Conservation (phyloP, 1,140 invertebrate species). For the Drosophila tristis region DNA sequence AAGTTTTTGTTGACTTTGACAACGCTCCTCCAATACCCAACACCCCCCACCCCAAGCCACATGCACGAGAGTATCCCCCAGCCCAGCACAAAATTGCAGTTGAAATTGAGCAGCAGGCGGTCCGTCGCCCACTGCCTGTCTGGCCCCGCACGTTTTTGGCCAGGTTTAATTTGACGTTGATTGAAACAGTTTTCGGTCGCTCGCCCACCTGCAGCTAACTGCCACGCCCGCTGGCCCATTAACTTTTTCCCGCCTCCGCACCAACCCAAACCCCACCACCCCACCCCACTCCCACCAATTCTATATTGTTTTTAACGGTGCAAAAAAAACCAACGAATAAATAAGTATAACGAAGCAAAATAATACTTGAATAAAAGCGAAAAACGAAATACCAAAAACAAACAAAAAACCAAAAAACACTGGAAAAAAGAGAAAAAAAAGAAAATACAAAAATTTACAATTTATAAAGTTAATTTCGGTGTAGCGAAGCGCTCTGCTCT, state of each 20-base stretch:
- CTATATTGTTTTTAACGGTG: slow-evolving; percentile 32
- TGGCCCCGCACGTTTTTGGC: slow-evolving; percentile 10
- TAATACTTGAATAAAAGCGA: slow-evolving; percentile 28
- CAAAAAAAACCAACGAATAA: slow-evolving; percentile 52
- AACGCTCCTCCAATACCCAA: slow-evolving; percentile 13
- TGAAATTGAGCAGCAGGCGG: slow-evolving; percentile 60
- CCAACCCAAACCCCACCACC: neutral
- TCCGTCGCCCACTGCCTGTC: neutral
- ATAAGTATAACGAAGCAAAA: slow-evolving; percentile 47
- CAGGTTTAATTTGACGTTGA: slow-evolving; percentile 80
- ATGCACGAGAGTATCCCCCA: too few relatives aligned
- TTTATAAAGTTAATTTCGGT: slow-evolving; percentile 65
- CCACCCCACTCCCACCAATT: neutral
- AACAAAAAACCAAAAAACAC: slow-evolving; percentile 1
- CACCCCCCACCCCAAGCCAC: slow-evolving; percentile 4
- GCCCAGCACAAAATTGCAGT: slow-evolving; percentile 42
- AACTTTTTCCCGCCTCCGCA: slow-evolving; percentile 12
- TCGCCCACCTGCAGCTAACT: slow-evolving; percentile 35
- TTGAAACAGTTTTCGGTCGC: slow-evolving; percentile 65
- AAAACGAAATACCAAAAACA: slow-evolving; percentile 24
- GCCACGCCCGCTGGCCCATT: slow-evolving; percentile 33
- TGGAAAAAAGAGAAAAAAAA: slow-evolving; percentile 18
- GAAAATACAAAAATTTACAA: slow-evolving; percentile 60
- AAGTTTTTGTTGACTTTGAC: slow-evolving; percentile 72
- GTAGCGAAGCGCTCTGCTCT: slow-evolving; percentile 27